Evolutionary conservation across 2,797 vertebrate genomes (phyloP).

Genomic region (Momotus momota): DNA sequence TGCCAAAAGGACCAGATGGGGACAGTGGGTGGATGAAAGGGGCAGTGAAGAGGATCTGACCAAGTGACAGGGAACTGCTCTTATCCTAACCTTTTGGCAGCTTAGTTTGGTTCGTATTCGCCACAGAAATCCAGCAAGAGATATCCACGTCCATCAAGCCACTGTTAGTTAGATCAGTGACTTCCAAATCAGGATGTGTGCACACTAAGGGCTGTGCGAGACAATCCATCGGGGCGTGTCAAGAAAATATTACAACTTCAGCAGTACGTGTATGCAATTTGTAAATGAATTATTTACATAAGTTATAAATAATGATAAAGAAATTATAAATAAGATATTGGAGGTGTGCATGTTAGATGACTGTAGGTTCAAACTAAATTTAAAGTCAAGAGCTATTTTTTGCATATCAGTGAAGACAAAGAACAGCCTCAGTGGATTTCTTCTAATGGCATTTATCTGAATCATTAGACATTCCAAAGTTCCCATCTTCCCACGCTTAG

Average conservation of each 20-base stretch:
- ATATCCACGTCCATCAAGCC: neutral
- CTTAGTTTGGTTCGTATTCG: neutral
- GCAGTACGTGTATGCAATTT: neutral
- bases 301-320: neutral
- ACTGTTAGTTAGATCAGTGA: neutral
- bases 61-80: rapidly evolving
- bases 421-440: neutral
- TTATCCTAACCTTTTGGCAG: neutral
- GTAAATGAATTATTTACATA: neutral
- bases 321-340: neutral
- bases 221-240: neutral
- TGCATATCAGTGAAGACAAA: neutral
- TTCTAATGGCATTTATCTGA: neutral
- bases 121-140: neutral
- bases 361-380: neutral
- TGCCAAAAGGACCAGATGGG: neutral
- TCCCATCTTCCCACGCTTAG: neutral
- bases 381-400: neutral
- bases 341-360: neutral
- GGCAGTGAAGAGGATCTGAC: neutral
- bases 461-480: neutral
- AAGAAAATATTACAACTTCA: neutral
- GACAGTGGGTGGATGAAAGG: neutral
- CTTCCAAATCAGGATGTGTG: neutral
- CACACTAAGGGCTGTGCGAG: neutral